Evolutionary conservation across 2,888 invertebrate species (phyloP).

Genomic region (Rhamnusium bicolor): DNA sequence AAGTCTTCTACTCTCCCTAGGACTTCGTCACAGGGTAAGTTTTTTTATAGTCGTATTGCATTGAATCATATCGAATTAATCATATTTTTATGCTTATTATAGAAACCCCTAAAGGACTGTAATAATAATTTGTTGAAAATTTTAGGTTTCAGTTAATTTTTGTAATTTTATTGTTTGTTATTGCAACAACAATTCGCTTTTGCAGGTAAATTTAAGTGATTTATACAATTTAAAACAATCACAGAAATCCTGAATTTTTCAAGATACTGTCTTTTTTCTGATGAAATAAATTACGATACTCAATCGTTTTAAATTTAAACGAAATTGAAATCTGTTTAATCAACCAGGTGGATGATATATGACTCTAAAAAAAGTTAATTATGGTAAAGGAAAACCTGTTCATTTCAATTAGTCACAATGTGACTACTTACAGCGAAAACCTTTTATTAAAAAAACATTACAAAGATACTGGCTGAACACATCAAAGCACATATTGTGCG

Average conservation of each 20-base stretch:
- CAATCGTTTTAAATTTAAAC: not conserved
- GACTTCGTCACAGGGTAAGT: slow-evolving; percentile 94
- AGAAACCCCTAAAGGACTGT: too few species aligned
- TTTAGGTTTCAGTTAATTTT: too few species aligned
- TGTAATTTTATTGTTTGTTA: too few species aligned
- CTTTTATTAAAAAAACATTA: slow-evolving; percentile 16
- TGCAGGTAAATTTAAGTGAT: too few species aligned
- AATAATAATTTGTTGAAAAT: too few species aligned
- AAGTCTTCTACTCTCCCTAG: slow-evolving; percentile 96
- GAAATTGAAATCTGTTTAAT: not conserved
- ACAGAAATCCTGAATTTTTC: too few species aligned
- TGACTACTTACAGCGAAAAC: not conserved
- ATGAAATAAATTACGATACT: too few species aligned
- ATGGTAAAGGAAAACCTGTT: slow-evolving; percentile 7
- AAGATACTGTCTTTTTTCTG: too few species aligned
- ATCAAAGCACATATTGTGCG: slow-evolving; percentile 5
- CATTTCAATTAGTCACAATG: not conserved
- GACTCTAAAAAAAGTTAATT: not conserved
- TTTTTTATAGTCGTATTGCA: slow-evolving; percentile 29
- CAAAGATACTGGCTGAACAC: not conserved
- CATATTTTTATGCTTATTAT: not conserved
- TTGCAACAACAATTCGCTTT: too few species aligned
- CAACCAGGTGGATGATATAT: not conserved
- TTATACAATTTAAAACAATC: too few species aligned
- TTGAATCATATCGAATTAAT: not conserved